Evolutionary conservation across 2,113 vertebrate genomes (phyloP).

Genomic region (Mastomys natalensis): DNA sequence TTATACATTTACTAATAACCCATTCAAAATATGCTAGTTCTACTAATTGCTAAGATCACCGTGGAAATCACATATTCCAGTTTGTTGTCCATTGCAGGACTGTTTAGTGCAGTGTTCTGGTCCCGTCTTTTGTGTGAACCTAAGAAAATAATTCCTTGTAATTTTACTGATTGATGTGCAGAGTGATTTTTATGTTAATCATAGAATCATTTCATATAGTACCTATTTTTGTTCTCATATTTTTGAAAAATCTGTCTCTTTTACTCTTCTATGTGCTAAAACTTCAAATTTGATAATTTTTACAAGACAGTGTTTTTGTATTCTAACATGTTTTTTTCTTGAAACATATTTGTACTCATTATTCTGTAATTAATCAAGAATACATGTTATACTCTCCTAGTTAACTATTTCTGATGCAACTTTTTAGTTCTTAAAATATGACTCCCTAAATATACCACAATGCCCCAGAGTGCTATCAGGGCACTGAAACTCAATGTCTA

Average conservation of each 20-base stretch:
- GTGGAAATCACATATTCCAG: slow-evolving; percentile 22
- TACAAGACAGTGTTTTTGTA: background rate
- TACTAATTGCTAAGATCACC: slow-evolving; percentile 29
- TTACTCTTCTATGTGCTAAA: background rate
- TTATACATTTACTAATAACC: slow-evolving; percentile 77
- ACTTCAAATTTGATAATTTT: background rate
- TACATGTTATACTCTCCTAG: background rate
- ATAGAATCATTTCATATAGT: background rate
- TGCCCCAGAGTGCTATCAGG: background rate
- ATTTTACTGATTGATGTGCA: background rate
- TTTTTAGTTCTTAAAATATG: slow-evolving; percentile 24
- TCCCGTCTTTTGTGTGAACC: slow-evolving; percentile 43
- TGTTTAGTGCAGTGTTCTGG: background rate
- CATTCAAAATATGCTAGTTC: slow-evolving; percentile 69
- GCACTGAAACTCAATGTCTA: background rate
- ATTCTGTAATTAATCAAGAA: background rate
- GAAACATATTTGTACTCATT: background rate
- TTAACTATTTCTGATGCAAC: background rate
- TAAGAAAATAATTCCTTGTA: background rate
- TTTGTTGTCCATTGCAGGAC: background rate
- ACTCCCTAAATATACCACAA: background rate
- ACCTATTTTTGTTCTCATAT: background rate
- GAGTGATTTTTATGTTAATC: background rate
- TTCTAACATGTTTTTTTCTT: background rate
- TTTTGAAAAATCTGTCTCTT: background rate